Evolutionary conservation across 2,797 vertebrate genomes (phyloP).

Genomic region (Discoglossus pictus): DNA sequence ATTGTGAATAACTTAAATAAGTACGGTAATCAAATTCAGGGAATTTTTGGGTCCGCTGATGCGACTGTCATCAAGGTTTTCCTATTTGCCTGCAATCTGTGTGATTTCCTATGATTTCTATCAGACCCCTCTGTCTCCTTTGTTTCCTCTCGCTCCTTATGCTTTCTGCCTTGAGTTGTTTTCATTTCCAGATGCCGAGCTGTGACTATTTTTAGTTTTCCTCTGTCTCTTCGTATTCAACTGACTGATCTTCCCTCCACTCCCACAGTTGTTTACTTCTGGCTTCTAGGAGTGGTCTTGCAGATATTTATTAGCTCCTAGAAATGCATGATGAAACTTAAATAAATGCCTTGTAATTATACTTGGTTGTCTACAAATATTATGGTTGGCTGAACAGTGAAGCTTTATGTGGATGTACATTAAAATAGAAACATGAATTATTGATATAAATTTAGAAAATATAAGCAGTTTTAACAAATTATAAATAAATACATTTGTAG

Average conservation of each 20-base stretch:
- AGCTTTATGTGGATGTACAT: no score
- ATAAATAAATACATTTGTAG: no score
- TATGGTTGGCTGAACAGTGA: no score
- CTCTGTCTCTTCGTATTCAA: constrained; percentile 24
- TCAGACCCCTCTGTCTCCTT: constrained; percentile 15
- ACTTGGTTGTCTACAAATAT: no score
- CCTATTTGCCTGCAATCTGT: constrained; percentile 36
- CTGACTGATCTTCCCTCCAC: not conserved
- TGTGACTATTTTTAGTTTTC: constrained; percentile 32
- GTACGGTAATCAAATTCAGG: not conserved
- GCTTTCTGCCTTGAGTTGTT: constrained; percentile 8
- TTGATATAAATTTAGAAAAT: no score
- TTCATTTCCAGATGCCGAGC: constrained; percentile 15
- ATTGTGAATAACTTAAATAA: no score
- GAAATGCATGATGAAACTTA: no score
- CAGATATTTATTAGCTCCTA: no score
- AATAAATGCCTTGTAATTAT: no score
- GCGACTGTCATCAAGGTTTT: constrained; percentile 12
- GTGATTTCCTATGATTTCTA: constrained; percentile 30
- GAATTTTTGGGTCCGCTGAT: constrained; percentile 33
- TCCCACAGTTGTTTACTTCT: constrained; percentile 16
- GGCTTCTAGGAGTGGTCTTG: not conserved
- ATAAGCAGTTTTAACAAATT: no score
- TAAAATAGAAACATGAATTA: no score
- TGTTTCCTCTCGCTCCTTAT: constrained; percentile 28